Percentiles rank a stretch among this genome's conserved stretches.
Conservation (phyloP, 2,888 invertebrate species). For the Lochmaea crataegi region DNA sequence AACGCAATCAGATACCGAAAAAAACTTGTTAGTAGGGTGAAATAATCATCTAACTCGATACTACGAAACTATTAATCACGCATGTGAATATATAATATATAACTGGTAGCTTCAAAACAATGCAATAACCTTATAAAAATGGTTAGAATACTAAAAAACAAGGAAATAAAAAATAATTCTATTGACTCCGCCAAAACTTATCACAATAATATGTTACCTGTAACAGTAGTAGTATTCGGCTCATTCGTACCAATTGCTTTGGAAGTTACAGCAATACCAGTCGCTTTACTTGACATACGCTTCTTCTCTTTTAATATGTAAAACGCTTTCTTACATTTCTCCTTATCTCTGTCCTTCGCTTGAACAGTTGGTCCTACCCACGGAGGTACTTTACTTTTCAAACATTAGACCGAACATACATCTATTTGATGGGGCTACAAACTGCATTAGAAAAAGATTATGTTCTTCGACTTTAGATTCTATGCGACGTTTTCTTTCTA, state of each 20-base stretch:
- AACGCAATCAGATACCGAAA: too few species aligned
- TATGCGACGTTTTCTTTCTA: not conserved
- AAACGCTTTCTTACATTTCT: not conserved
- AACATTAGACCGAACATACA: not conserved
- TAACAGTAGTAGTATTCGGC: not conserved
- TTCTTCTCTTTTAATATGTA: not conserved
- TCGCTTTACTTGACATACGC: not conserved
- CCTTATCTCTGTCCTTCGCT: not conserved
- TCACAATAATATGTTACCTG: not conserved
- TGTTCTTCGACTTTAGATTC: not conserved
- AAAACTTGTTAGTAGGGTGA: too few species aligned
- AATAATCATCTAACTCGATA: too few species aligned
- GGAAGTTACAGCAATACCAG: not conserved
- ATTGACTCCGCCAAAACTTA: not conserved
- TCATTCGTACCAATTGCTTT: not conserved
- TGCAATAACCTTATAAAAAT: too few species aligned
- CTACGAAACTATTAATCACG: too few species aligned
- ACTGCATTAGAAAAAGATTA: not conserved
- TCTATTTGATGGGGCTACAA: constrained; percentile 6
- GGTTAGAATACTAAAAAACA: too few species aligned
- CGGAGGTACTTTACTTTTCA: constrained; percentile 2
- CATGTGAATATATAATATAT: too few species aligned
- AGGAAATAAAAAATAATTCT: not conserved
- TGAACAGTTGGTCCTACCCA: constrained; percentile 9
- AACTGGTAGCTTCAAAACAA: too few species aligned